A percentile compares a stretch with the other conserved stretches of the same genome.
These are phyloP conservation scores for Ranitomeya variabilis DNA, from an alignment of 2,113 vertebrate species.

Conservation along the genomic window DNA sequence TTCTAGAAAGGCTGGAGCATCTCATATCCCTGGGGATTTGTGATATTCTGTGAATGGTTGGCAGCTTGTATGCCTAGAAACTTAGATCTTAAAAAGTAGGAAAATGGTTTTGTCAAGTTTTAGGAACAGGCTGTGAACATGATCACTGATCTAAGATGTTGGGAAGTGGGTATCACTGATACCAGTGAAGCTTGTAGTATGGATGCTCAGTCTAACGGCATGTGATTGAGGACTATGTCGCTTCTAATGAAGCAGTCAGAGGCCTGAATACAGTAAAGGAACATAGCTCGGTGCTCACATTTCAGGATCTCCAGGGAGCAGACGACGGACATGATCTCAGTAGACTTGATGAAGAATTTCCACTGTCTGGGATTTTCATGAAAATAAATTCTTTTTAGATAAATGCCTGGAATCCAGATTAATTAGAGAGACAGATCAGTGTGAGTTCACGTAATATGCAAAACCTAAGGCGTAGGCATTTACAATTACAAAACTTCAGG, in stretches of 20 bases:
- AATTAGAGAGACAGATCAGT: slow-evolving; percentile 37
- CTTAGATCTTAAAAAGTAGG: neutral
- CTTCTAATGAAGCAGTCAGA: slow-evolving; percentile 13
- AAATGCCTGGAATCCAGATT: slow-evolving; percentile 34
- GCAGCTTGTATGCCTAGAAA: neutral
- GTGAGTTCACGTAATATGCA: neutral
- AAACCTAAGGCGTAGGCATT: slow-evolving; percentile 7
- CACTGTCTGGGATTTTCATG: slow-evolving; percentile 40
- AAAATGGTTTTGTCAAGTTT: slow-evolving; percentile 23
- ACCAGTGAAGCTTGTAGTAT: neutral
- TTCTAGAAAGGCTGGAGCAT: slow-evolving; percentile 1
- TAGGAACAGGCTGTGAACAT: neutral
- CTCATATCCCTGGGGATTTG: neutral
- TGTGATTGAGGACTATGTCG: neutral
- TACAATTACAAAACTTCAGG: neutral
- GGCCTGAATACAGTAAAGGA: neutral
- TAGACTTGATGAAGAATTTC: slow-evolving; percentile 18
- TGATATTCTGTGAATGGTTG: neutral
- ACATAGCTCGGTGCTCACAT: neutral
- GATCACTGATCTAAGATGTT: neutral
- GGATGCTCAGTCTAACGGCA: neutral
- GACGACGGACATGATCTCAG: slow-evolving; percentile 29
- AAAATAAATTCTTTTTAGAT: slow-evolving; percentile 44
- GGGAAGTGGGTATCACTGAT: neutral
- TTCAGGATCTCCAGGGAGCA: slow-evolving; percentile 9